These are phyloP conservation scores for Microctenopoma stevenorrisi DNA, from an alignment of 2,797 vertebrate genomes.

Conservation along the genomic window DNA sequence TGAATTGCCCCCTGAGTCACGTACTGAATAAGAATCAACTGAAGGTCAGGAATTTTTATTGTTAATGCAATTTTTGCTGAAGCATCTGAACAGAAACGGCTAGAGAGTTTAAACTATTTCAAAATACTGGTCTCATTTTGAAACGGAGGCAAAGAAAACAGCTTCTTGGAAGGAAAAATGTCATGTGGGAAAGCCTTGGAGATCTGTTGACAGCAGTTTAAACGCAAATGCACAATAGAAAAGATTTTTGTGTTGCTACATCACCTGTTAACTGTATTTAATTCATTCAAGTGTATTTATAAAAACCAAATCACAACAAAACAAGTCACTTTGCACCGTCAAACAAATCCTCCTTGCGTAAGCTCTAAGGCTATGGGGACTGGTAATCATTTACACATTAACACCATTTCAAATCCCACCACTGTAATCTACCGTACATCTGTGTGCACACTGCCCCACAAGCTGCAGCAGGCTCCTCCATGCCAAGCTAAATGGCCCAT, in stretches of 20 bases:
- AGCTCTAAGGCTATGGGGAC: not conserved
- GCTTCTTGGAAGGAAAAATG: not conserved
- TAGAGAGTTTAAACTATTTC: not conserved
- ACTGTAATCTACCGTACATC: not conserved
- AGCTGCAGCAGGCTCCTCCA: conserved; percentile 28
- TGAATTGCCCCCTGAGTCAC: not conserved
- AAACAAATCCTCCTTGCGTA: too few relatives aligned
- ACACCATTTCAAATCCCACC: not conserved
- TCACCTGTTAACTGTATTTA: too few relatives aligned
- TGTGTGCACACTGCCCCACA: not conserved
- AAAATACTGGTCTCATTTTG: not conserved
- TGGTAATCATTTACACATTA: conserved; percentile 3
- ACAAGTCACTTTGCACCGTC: too few relatives aligned
- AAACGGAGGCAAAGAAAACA: not conserved
- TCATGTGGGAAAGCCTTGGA: too few relatives aligned
- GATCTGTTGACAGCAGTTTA: too few relatives aligned
- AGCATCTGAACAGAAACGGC: too few relatives aligned
- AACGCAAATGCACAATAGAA: too few relatives aligned
- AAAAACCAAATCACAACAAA: too few relatives aligned
- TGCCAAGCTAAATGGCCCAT: conserved; percentile 58
- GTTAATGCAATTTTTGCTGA: not conserved
- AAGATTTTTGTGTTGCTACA: too few relatives aligned
- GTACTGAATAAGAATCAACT: not conserved
- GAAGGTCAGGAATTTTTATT: not conserved
- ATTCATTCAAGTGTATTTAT: too few relatives aligned